A percentile compares a stretch with the other conserved stretches of the same genome.
Evolutionary conservation across 2,888 invertebrate species (phyloP).

Genomic region (Acronicta aceris): DNA sequence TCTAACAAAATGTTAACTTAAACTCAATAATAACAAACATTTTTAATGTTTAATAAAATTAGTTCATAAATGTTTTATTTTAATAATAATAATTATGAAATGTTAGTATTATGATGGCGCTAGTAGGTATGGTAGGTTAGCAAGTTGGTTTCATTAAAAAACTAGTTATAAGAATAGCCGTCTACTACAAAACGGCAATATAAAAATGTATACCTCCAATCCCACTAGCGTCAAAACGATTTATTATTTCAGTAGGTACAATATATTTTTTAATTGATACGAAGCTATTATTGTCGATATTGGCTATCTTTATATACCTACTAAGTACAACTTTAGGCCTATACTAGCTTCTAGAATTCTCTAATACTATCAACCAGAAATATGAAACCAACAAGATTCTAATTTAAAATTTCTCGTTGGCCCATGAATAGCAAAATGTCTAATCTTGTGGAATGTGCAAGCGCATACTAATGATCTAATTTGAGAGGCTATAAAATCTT

Average conservation of each 20-base stretch:
- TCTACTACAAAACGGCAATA: neutral
- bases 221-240: slow-evolving; percentile 5
- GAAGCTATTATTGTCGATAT: slow-evolving; percentile 52
- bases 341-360: slow-evolving; percentile 19
- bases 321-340: slow-evolving; percentile 51
- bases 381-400: slow-evolving; percentile 10
- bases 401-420: slow-evolving; percentile 3
- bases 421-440: slow-evolving; percentile 11
- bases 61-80: neutral
- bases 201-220: neutral
- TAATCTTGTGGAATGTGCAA: slow-evolving; percentile 40
- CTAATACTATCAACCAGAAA: slow-evolving; percentile 16
- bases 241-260: slow-evolving; percentile 8
- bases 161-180: neutral
- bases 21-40: slow-evolving; percentile 22
- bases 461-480: slow-evolving; percentile 7
- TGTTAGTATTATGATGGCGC: slow-evolving; percentile 2
- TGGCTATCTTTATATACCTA: slow-evolving; percentile 44
- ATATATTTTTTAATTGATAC: slow-evolving; percentile 6
- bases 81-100: slow-evolving; percentile 3
- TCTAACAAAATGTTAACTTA: slow-evolving; percentile 33
- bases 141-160: neutral
- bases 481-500: slow-evolving; percentile 18
- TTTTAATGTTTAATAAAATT: slow-evolving; percentile 10
- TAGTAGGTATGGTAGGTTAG: neutral